A percentile compares a stretch with the other conserved stretches of the same genome.
phyloP scores from a whole-genome alignment of 2,888 invertebrate genomes.

The Eupeodes luniger region DNA sequence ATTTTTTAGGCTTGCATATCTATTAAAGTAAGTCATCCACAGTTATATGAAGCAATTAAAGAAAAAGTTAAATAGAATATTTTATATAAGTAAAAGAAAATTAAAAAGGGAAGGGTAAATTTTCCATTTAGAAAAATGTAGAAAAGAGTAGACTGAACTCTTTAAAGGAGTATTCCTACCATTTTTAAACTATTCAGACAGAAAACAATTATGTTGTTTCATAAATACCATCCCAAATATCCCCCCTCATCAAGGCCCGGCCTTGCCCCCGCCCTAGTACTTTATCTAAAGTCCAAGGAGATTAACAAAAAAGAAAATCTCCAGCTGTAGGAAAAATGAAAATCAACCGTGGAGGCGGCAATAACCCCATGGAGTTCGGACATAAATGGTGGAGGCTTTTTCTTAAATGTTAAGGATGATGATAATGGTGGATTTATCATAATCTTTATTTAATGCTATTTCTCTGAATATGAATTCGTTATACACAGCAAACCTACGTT shows the following conservation, averaged over 20 bases:
- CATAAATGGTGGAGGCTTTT: constrained; percentile 8
- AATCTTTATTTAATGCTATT: constrained; percentile 46
- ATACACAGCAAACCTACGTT: background rate
- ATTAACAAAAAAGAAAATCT: constrained; percentile 15
- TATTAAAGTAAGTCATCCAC: background rate
- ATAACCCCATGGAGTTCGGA: constrained; percentile 37
- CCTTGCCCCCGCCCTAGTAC: background rate
- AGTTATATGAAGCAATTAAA: no score
- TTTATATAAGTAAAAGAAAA: no score
- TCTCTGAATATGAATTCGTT: constrained; percentile 30
- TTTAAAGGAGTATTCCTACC: no score
- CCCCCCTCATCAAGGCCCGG: background rate
- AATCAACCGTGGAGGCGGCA: background rate
- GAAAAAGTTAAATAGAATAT: no score
- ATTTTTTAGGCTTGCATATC: background rate
- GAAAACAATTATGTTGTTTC: background rate
- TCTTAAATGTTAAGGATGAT: constrained; percentile 36
- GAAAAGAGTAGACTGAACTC: no score
- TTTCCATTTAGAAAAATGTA: no score
- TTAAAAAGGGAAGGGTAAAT: no score
- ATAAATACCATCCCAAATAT: background rate
- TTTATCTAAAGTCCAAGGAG: background rate
- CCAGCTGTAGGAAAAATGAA: constrained; percentile 15
- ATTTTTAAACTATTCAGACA: no score
- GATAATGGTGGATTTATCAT: constrained; percentile 34